phyloP scores from a whole-genome alignment of 2,113 vertebrate genomes.

The Oncorhynchus tshawytscha region DNA sequence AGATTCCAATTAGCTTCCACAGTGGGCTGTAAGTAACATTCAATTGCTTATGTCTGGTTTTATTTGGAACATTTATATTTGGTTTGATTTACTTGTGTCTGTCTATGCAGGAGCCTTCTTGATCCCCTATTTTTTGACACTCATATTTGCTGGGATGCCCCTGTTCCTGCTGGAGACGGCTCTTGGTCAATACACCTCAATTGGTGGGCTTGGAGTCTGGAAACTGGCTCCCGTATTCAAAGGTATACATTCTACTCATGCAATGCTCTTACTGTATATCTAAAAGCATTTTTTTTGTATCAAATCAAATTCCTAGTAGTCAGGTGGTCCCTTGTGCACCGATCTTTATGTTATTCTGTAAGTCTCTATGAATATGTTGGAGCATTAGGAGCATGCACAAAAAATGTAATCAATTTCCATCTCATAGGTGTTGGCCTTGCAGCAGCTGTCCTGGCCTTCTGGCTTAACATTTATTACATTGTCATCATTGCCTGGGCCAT shows the following conservation, averaged over 20 bases:
- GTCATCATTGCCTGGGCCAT: slow-evolving; percentile 98
- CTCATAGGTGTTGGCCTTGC: slow-evolving; percentile 91
- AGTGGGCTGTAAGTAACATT: neutral
- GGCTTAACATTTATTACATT: slow-evolving; percentile 99
- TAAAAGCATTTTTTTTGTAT: neutral
- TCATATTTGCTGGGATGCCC: slow-evolving; percentile 95
- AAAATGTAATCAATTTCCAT: slow-evolving; percentile 23
- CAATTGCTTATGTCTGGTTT: neutral
- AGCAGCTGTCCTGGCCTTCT: slow-evolving; percentile 94
- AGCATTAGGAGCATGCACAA: neutral
- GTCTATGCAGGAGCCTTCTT: slow-evolving; percentile 87
- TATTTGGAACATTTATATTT: slow-evolving; percentile 21
- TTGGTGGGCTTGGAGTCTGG: slow-evolving; percentile 97
- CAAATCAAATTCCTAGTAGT: neutral
- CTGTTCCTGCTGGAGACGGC: slow-evolving; percentile 94
- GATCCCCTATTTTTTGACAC: slow-evolving; percentile 97
- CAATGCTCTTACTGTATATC: neutral
- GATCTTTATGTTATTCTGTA: neutral
- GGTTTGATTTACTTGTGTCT: slow-evolving; percentile 37
- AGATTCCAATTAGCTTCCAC: neutral
- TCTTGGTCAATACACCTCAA: slow-evolving; percentile 93
- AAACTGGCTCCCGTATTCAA: slow-evolving; percentile 98
- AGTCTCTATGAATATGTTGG: neutral
- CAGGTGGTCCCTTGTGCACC: neutral
- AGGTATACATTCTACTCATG: slow-evolving; percentile 72